Evolutionary conservation across 2,113 vertebrate species (phyloP), one percentile per base, ranked within the genome.

Genomic region (Toxostoma redivivum): DNA sequence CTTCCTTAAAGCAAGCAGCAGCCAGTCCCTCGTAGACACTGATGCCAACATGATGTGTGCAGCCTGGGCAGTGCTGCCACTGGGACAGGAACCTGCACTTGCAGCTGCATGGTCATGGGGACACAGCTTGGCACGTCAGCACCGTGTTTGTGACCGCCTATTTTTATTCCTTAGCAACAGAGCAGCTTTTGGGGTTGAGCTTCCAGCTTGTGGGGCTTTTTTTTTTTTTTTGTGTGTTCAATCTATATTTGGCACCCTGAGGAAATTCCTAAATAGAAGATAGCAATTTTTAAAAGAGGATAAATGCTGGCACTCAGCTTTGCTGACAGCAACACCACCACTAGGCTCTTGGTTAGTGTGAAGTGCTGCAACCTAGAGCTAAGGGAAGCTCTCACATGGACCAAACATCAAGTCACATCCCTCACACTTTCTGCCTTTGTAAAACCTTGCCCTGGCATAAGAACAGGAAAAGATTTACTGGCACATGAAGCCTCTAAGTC

Each of bases 151-250:
- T 48, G 62, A 90, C 38, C 80, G 45, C 60, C 74, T 95, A 45
- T 92, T 95, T 90, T 88, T 61, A 91, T 48, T 90, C 82, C 88
- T 92, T 95, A 93, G 88, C 85, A 96, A 97, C 90, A 74, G 28
- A 83, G 61, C 31, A 78, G 51, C 56, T 91, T 90, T 62, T 44
- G 22, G 35, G 19, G 27, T 47, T 92, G 61, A 37, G 73, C 14
- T 78, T 81, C 50, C 19, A 42, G 37, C 66, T 79, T 47, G 15
- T 5, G 21, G 31, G 9, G 3, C 7, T 5, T 50, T 31, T 58
- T 57, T 15, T 15, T 33, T 25, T 31, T 58, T 57, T 15, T 15
- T 33, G 22, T 27, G 37, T 71, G n/a, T 84, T 79, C 11, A 61
- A 81, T 76, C 81, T 95, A 31, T 94, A 91, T 91, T 87, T 87